phyloP scores from a whole-genome alignment of 2,113 vertebrate species.

The Anoura caudifer region DNA sequence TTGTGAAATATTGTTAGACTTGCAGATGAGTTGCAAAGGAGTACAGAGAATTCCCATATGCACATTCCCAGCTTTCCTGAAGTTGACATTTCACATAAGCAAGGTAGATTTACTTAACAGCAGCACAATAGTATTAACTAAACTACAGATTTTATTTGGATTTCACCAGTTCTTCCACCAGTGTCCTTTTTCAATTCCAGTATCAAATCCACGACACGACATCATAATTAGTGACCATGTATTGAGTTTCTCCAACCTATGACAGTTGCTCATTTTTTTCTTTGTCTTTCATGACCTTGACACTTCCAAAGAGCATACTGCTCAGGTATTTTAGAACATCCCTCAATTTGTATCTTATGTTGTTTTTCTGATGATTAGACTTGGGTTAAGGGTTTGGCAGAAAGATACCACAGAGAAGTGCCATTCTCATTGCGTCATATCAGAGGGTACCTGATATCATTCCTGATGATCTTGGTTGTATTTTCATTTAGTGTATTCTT shows the following conservation, averaged over 20 bases:
- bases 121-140: neutral
- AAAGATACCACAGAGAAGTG: neutral
- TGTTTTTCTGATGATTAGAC: neutral
- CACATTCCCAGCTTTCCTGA: neutral
- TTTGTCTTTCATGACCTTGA: neutral
- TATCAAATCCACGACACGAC: neutral
- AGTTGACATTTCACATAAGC: neutral
- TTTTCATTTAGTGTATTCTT: neutral
- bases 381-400: neutral
- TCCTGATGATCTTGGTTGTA: neutral
- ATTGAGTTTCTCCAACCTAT: neutral
- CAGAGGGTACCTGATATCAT: neutral
- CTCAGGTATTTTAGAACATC: neutral
- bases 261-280: neutral
- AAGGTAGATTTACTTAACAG: neutral
- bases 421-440: neutral
- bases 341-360: neutral
- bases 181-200: neutral
- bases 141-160: neutral
- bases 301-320: neutral
- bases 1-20: neutral
- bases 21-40: neutral
- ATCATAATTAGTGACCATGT: neutral
- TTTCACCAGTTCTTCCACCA: neutral
- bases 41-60: neutral